A percentile compares a stretch with the other conserved stretches of the same genome.
Evolutionary conservation across 2,113 vertebrate genomes (phyloP).

Genomic region (Phyllopteryx taeniolatus): DNA sequence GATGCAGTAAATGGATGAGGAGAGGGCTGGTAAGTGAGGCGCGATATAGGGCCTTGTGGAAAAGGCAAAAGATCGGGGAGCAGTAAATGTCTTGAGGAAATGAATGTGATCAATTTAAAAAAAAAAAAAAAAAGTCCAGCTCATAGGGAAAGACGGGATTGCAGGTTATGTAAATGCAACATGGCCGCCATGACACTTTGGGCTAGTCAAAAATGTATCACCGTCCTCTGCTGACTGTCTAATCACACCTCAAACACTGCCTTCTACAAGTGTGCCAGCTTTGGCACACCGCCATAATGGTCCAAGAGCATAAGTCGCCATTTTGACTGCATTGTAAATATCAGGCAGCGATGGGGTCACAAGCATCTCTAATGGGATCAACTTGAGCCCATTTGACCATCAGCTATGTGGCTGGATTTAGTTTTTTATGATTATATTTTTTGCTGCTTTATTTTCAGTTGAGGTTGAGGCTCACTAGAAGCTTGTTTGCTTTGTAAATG

Average conservation of each 20-base stretch:
- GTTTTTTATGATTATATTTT: not conserved
- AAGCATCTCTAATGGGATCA: conserved; percentile 18
- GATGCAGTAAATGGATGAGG: not conserved
- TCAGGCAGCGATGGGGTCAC: conserved; percentile 4
- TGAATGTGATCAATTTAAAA: conserved; percentile 46
- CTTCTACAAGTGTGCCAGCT: conserved; percentile 12
- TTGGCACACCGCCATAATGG: conserved; percentile 25
- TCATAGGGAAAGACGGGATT: not conserved
- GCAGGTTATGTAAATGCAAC: conserved; percentile 54
- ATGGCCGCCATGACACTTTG: conserved; percentile 33
- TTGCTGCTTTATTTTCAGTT: conserved; percentile 6
- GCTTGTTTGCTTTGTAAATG: not conserved
- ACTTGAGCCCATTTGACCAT: conserved; percentile 8
- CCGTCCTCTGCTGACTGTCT: conserved; percentile 25
- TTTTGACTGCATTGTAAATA: conserved; percentile 12
- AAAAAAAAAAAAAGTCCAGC: conserved; percentile 1
- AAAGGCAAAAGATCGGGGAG: conserved; percentile 8
- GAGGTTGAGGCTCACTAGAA: not conserved
- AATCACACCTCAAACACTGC: conserved; percentile 35
- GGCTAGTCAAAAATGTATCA: conserved; percentile 33
- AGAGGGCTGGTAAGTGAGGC: not conserved
- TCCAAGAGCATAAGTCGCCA: conserved; percentile 1
- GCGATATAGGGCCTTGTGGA: no score
- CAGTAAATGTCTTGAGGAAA: conserved; percentile 37
- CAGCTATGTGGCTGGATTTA: not conserved